Conservation (phyloP, 53 echinoderm and acorn worm genomes). For the Holothuria leucospilota region DNA sequence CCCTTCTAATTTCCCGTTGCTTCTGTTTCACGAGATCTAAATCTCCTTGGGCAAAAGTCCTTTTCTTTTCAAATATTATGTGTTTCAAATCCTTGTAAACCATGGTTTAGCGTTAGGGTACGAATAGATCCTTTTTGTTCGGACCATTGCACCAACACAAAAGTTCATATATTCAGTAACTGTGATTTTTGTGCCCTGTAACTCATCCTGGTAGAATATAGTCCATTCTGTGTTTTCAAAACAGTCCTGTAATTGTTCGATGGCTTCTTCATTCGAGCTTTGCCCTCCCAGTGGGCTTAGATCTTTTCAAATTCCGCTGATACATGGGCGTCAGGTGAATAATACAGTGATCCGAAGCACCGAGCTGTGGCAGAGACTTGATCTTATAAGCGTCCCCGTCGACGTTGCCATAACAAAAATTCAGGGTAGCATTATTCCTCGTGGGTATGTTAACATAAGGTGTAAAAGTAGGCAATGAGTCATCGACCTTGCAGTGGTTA, state of each 20-base stretch:
- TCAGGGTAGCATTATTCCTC: slow-evolving; percentile 45
- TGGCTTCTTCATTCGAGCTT: slow-evolving; percentile 30
- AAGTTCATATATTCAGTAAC: background rate
- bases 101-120: background rate
- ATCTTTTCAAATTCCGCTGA: slow-evolving; percentile 9
- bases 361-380: slow-evolving; percentile 39
- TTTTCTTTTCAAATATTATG: background rate
- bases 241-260: slow-evolving; percentile 29
- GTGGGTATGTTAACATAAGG: slow-evolving; percentile 57
- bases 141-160: background rate
- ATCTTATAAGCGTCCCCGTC: slow-evolving; percentile 28
- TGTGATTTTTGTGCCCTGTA: background rate
- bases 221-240: slow-evolving; percentile 48
- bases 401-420: slow-evolving; percentile 66
- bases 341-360: slow-evolving; percentile 46
- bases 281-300: slow-evolving; percentile 29
- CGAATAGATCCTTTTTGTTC: background rate
- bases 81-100: background rate
- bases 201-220: background rate
- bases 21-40: background rate
- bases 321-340: slow-evolving; percentile 28
- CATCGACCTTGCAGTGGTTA: slow-evolving; percentile 54
- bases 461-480: slow-evolving; percentile 32
- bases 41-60: background rate
- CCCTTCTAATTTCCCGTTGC: background rate